phyloP scores from a whole-genome alignment of 2,113 vertebrate genomes.

The Sapayoa aenigma region DNA sequence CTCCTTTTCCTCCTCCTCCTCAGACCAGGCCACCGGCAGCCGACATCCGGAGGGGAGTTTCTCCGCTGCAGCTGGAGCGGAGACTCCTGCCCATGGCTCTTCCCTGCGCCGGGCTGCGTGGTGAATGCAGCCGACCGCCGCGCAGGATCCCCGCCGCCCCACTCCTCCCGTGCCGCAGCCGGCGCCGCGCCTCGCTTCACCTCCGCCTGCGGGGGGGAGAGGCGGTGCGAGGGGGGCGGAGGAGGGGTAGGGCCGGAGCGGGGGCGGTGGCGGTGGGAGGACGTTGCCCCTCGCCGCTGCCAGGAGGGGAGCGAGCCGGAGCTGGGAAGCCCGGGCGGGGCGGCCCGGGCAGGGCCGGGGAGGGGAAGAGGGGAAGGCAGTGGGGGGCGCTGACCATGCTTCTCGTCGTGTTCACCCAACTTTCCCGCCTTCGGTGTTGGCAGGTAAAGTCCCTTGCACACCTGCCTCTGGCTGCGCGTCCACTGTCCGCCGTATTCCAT shows the following conservation, averaged over 20 bases:
- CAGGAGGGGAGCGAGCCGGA: background rate
- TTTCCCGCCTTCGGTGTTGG: background rate
- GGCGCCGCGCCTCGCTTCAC: background rate
- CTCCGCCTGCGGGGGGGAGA: background rate
- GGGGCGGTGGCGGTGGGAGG: background rate
- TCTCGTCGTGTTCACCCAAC: background rate
- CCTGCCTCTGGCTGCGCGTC: background rate
- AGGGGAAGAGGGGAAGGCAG: too few species aligned
- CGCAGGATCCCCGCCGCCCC: background rate
- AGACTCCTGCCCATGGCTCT: background rate
- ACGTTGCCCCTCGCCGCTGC: background rate
- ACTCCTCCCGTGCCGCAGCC: background rate
- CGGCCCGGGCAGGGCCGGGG: background rate
- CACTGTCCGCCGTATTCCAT: background rate
- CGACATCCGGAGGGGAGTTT: background rate
- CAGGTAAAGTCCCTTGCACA: background rate
- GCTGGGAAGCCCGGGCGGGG: background rate
- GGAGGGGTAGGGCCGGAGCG: background rate
- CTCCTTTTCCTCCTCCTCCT: background rate
- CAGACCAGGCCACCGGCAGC: background rate
- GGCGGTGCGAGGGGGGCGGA: background rate
- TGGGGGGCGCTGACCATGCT: background rate
- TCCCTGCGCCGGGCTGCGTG: background rate
- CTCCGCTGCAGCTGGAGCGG: background rate
- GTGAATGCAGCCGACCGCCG: background rate